Evolutionary conservation across 2,113 vertebrate genomes (phyloP), one percentile per base, ranked within the genome.

Genomic region (Natator depressus): DNA sequence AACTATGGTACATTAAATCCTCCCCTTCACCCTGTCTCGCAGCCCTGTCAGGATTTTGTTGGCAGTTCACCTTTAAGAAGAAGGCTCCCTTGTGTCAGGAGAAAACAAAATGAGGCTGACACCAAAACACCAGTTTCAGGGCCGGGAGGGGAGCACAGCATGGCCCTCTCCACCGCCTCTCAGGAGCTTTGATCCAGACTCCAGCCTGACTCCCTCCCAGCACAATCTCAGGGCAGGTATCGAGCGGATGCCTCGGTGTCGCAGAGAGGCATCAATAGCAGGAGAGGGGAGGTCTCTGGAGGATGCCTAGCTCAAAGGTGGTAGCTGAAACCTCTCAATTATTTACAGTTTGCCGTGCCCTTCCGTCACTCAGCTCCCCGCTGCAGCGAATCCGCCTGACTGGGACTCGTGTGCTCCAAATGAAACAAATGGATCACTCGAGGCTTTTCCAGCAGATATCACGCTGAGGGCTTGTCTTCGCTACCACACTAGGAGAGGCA

Each of bases 91-190:
- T 24, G 25, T 24, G 12, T 78, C 35, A 59, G 8, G 2, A 2
- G 76, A n/a, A 9, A 82, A 46, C 25, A 17, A 80, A 57, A 20
- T 1, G 5, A 79, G 19, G 4, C 1, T 1, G 47, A n/a, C 42
- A 22, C 19, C 6, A 49, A 57, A 7, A 20, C 6, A 10, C 2
- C 24, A 20, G 0, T 12, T 42, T 59, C 65, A 69, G 14, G 85
- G 16, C 7, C 47, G 27, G 3, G 3, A 24, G 19, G 7, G 14
- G 38, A 84, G 75, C 72, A 57, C 2, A 29, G 16, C 17, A 3
- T 0, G 1, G 51, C 38, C 3, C 1, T 10, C 13, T 53, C n/a
- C 12, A 5, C 16, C 27, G 3, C n/a, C 20, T 69, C 14, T 16
- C 42, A 25, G 20, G 82, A 35, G 38, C 62, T 84, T 86, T 3